phyloP scores from a whole-genome alignment of 2,797 vertebrate genomes.

The Emydoidea blandingii region DNA sequence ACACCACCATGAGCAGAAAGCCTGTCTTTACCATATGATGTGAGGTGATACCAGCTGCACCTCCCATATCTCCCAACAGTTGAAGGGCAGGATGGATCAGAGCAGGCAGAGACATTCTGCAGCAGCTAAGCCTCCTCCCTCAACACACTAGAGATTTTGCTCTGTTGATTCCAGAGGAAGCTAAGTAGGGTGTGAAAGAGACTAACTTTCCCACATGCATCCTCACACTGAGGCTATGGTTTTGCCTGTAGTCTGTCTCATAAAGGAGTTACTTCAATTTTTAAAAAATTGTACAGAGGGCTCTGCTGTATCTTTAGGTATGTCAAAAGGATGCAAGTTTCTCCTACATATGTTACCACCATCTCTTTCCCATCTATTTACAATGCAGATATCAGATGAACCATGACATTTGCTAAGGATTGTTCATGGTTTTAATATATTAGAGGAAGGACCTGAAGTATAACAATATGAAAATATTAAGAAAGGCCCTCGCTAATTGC shows the following conservation, averaged over 20 bases:
- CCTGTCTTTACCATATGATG: no score
- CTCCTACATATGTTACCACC: neutral
- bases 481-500: neutral
- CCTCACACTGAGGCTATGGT: neutral
- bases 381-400: neutral
- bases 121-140: neutral
- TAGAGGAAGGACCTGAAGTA: accelerated
- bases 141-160: neutral
- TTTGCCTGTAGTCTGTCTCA: neutral
- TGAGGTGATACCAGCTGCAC: neutral
- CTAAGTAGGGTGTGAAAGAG: neutral
- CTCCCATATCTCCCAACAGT: neutral
- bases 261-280: neutral
- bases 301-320: neutral
- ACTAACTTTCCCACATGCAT: neutral
- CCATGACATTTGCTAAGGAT: neutral
- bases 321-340: neutral
- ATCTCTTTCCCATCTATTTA: neutral
- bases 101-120: neutral
- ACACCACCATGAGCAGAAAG: neutral
- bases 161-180: neutral
- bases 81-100: neutral
- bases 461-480: accelerated
- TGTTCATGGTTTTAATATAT: accelerated
- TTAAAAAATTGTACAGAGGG: neutral